These are phyloP conservation scores for Thaumetopoea pityocampa DNA, from an alignment of 1,140 invertebrate species.

Conservation along the genomic window DNA sequence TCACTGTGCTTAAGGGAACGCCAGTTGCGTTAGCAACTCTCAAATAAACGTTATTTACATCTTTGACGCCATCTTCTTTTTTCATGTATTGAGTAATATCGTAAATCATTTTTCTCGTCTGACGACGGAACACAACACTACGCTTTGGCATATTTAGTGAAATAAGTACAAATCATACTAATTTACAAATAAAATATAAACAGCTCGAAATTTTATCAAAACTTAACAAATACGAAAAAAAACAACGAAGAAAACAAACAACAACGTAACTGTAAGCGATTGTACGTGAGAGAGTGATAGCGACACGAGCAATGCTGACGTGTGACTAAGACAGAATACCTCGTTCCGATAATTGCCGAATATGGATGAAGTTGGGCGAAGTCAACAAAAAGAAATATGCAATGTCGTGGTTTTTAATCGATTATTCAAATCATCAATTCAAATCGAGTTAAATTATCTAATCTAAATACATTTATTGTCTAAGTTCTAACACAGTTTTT, in stretches of 20 bases:
- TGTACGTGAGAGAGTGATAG: neutral
- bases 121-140: conserved; percentile 1
- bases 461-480: neutral
- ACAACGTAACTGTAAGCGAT: too few relatives aligned
- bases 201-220: too few relatives aligned
- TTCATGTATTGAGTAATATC: conserved; percentile 5
- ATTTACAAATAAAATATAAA: too few relatives aligned
- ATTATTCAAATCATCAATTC: too few relatives aligned
- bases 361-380: neutral
- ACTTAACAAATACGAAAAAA: too few relatives aligned
- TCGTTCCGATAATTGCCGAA: too few relatives aligned
- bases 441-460: too few relatives aligned
- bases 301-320: neutral
- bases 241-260: too few relatives aligned
- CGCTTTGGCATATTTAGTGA: conserved; percentile 1
- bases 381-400: neutral
- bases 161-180: neutral
- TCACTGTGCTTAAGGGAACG: neutral
- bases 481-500: neutral
- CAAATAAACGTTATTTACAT: too few relatives aligned
- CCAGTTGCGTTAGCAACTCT: neutral
- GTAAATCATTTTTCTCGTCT: conserved; percentile 4
- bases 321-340: neutral
- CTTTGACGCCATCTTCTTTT: conserved; percentile 4
- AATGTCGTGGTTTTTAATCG: neutral